Evolutionary conservation across 2,888 invertebrate species (phyloP).

Genomic region (Agriopis leucophaearia): DNA sequence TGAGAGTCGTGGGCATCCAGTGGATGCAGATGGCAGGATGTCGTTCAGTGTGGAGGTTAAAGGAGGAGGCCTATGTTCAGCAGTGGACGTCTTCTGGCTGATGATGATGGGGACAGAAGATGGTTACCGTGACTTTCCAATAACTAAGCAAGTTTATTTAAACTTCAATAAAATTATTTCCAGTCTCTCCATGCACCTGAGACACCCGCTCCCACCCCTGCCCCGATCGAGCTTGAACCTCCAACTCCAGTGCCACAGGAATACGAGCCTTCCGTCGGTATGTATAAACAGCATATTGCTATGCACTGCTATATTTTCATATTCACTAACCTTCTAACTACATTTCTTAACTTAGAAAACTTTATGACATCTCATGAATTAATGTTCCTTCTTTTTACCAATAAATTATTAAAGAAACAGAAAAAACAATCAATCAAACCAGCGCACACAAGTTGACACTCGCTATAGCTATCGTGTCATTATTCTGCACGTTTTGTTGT

Average conservation of each 20-base stretch:
- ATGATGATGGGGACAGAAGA: neutral
- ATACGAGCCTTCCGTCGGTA: conserved; percentile 81
- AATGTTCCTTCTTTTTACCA: neutral
- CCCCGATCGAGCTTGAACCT: conserved; percentile 71
- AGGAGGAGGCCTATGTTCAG: too few relatives aligned
- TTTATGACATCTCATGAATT: neutral
- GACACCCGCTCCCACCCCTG: conserved; percentile 71
- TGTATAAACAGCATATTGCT: conserved; percentile 46
- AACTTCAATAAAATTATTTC: conserved; percentile 8
- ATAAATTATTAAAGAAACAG: too few relatives aligned
- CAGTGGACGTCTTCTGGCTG: too few relatives aligned
- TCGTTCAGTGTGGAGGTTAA: too few relatives aligned
- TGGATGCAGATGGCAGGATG: too few relatives aligned
- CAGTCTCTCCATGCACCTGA: conserved; percentile 57
- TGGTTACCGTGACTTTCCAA: neutral
- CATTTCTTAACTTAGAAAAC: neutral
- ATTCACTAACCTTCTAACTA: neutral
- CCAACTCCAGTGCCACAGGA: conserved; percentile 84
- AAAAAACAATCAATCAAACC: too few relatives aligned
- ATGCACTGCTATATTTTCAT: conserved; percentile 16
- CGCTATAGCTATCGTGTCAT: too few relatives aligned
- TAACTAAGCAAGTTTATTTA: neutral
- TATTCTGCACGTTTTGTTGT: too few relatives aligned
- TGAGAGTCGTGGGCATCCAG: too few relatives aligned
- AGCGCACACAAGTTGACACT: too few relatives aligned